Base-by-base conservation (phyloP, 2,888 invertebrate species). In the Rhingia campestris region DNA sequence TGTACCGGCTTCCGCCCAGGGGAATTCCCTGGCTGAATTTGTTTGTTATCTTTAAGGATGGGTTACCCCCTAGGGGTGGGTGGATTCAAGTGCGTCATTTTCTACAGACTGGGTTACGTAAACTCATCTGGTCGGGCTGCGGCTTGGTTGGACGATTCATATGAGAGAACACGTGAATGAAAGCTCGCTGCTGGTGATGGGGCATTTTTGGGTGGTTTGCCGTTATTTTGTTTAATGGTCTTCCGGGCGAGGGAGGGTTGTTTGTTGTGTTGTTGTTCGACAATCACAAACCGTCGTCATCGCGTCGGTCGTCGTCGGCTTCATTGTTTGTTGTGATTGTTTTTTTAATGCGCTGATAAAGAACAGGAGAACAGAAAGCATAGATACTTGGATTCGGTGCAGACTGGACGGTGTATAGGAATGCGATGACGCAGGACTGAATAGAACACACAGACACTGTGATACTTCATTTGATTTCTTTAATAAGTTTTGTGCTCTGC, bases 281-380 rank as follows among this genome's bases (percentile, higher is more conserved):
- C 37, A 12, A 39, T 22, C 37, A 9, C 12, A 6, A 58, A 39
- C 39, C 41, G 10, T 12, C 37, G 39, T 51, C 14, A 14, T 22
- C 10, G 1, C 22, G 2, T 22, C 22, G 2, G 67, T 30, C 30
- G 39, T 67, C 14, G 66, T 35, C 37, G 51, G 49, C 5, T n/a
- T 39, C 47, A 45, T 59, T 76, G 74, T 64, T 64, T 74, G 64
- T 64, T 64, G 59, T 53, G 75, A 76, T 76, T 76, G 67, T 76
- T 76, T 76, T 76, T 76, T 76, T 76, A 76, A 76, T 76, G 75
- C 75, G 67, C 75, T 76, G 75, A 76, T 76, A 76, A 76, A 76
- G 67, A 67, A 76, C 75, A 76, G 75, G 75, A 54, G 75, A 76
- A 33, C 75, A 76, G 67, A 53, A 22, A 32, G 47, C 47, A 14